Base-by-base conservation (phyloP, 2,113 vertebrate genomes). In the Cheilinus undulatus region DNA sequence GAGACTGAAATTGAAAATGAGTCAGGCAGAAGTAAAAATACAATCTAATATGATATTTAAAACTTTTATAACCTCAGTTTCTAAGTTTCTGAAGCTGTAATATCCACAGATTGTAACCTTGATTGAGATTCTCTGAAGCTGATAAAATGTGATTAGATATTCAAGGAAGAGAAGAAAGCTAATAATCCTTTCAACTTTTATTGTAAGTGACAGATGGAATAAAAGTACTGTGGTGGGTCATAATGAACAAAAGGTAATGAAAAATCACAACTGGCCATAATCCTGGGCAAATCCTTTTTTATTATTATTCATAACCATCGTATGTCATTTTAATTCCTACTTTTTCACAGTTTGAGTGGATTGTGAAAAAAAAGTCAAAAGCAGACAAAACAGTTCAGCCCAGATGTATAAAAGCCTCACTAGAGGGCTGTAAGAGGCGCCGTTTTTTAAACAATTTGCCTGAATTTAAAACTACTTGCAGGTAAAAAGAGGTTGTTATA, bases 181-280 rank as follows among this genome's bases (percentile, higher is more conserved):
- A 65, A 76, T 81, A 57, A 73, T 71, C 51, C 27, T 51, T 45
- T 64, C 30, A 58, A n/a, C 5, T 81, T 72, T 79, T 69, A 81
- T 73, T 76, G 32, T 12, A 68, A 61, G 20, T 52, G 64, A 36
- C 64, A 69, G 76, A 78, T 86, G 82, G 73, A 67, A 67, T 51
- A 50, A 52, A 83, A 83, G 9, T 38, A 63, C 58, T 49, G n/a
- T 53, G 54, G 61, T 42, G 59, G 42, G 38, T 26, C 42, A 40
- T 73, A 61, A 80, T 59, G 52, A 67, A 77, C 12, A 49, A 63
- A 64, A 61, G 40, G 23, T 56, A 73, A 69, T 87, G 27, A 84
- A 77, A 85, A 70, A 50, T 56, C 40, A 54, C 38, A 58, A 69
- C 20, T 65, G 12, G 48, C n/a, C 19, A 24, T 75, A 59, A 64